Base-by-base conservation (phyloP, 2,888 invertebrate species). In the Coenonympha glycerion region DNA sequence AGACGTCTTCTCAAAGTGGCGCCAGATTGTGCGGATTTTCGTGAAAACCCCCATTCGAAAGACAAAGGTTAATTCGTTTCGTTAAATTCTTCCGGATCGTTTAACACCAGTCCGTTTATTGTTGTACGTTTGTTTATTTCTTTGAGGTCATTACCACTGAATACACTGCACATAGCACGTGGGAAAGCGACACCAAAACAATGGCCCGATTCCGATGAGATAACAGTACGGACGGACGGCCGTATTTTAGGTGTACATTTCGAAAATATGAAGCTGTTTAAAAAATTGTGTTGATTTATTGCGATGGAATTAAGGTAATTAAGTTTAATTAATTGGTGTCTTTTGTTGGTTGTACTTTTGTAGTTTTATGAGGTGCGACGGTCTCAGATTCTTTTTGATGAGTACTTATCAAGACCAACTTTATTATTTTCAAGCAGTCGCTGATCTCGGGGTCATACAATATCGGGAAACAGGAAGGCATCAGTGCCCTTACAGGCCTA, bases 141-240 rank as follows among this genome's bases (percentile, higher is more conserved):
- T n/a, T n/a, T 54, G 68, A 72, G 78, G 76, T 77, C 73, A 68
- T 75, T 77, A 73, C 76, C 72, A 74, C 75, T 64, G 66, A 62
- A 60, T 62, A n/a, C n/a, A n/a, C n/a, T n/a, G n/a, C n/a, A n/a
- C n/a, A n/a, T n/a, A 50, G 51, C 73, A 76, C 76, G 79, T 80
- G 80, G 72, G 80, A 81, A 78, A 69, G n/a, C 62, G 59, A 55
- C 51, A 55, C 30, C 63, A 63, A 68, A 65, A 78, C 78, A 79
- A 76, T 75, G 66, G 68, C 48, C 59, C 47, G 58, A 56, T 60
- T 41, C 49, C 47, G 53, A 45, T 50, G 33, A 34, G 52, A 57
- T 57, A 56, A 45, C 56, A 13, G 11, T 13, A 31, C 40, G 44
- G 44, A 41, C 44, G 49, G 42, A 41, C 37, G 42, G 39, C 49